Evolutionary conservation across 2,113 vertebrate species (phyloP), one percentile per base, ranked within the genome.

Genomic region (Fulica atra): DNA sequence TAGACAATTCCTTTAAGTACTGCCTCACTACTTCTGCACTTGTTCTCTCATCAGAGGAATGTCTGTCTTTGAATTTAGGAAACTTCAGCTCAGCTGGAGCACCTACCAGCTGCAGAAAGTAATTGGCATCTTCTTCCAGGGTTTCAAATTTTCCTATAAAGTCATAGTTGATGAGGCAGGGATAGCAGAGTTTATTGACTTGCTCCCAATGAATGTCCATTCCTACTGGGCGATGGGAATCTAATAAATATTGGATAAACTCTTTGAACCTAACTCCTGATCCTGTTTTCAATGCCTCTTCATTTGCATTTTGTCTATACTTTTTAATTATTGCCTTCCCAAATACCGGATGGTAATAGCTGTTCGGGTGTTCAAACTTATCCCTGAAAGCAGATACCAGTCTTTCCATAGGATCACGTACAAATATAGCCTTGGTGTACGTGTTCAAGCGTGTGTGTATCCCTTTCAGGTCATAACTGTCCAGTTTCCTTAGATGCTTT

Each of bases 181-280:
- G 98, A 72, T 98, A 97, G 91, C 98, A 98, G 66, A 98, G 98
- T 53, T 97, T 98, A 93, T 95, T 98, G 65, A 98, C 97, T 68
- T 97, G 97, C 53, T 98, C 98, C 98, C 98, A 98, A 46, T 98
- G 98, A 84, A 98, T 98, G 86, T 98, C 98, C 98, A 98, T 98
- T 71, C 98, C 98, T n/a, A 98, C 76, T 7, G 98, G 98, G 44
- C 98, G 97, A 56, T 95, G 97, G 4, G 97, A 93, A 81, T 98
- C 98, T 71, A 98, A 88, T 36, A 98, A 59, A 69, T 98, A 98
- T 3, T 93, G 96, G 69, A 98, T 82, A 13, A 98, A 98, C 35
- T 98, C 98, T 72, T 91, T 97, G 94, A 98, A 98, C 46, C 86
- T 98, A 33, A 98, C 98, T 65, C 98, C 98, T 0, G 98, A 98